These are phyloP conservation scores for Adelphocoris suturalis DNA, from an alignment of 2,888 invertebrate genomes.

Conservation along the genomic window DNA sequence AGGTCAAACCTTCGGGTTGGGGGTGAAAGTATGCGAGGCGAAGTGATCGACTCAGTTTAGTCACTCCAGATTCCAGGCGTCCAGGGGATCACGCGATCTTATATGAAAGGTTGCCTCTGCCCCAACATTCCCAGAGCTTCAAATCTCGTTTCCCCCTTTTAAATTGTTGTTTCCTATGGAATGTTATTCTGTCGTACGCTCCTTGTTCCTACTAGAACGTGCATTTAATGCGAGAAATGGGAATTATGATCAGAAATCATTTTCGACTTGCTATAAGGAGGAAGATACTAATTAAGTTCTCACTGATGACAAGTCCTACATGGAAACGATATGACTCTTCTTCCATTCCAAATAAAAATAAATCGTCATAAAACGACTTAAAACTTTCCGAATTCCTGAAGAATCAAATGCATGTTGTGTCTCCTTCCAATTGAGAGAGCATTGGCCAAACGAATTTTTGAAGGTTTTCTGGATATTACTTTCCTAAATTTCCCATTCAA, in stretches of 20 bases:
- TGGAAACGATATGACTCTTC: no score
- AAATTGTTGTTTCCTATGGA: not conserved
- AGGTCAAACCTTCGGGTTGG: slow-evolving; percentile 62
- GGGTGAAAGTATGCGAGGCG: slow-evolving; percentile 64
- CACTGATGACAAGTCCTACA: no score
- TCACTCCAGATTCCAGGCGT: slow-evolving; percentile 55
- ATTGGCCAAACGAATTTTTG: no score
- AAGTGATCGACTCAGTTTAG: slow-evolving; percentile 61
- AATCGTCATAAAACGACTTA: no score
- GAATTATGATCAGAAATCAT: not conserved
- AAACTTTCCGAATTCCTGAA: no score
- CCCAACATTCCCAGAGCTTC: not conserved
- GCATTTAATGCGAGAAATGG: not conserved
- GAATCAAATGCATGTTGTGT: no score
- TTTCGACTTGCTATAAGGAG: not conserved
- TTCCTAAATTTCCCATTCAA: no score
- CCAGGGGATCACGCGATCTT: slow-evolving; percentile 58
- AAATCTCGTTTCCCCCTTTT: not conserved
- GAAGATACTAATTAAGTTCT: no score
- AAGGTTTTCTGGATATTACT: no score
- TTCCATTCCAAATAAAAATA: no score
- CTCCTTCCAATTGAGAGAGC: no score
- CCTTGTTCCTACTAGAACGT: not conserved
- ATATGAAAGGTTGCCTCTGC: slow-evolving; percentile 51
- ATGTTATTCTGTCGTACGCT: not conserved